These are phyloP conservation scores for Lepidurus arcticus DNA, from an alignment of 1,140 invertebrate genomes.

Conservation along the genomic window DNA sequence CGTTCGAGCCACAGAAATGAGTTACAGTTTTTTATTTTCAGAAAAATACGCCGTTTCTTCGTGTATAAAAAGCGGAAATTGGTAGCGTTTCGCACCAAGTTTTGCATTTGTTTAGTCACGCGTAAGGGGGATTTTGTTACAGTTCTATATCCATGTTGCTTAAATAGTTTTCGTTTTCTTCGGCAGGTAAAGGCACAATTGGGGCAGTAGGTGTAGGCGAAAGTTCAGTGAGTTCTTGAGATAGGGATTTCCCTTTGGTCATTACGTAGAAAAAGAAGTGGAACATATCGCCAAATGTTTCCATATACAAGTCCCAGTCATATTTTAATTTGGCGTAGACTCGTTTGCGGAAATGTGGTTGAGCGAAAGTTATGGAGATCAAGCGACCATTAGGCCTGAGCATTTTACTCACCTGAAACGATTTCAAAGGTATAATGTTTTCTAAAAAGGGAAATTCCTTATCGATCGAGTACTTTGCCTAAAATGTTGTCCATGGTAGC, in stretches of 20 bases:
- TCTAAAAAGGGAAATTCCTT: constrained; percentile 28
- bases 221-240: not conserved
- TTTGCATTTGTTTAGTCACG: not conserved
- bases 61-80: too few species aligned
- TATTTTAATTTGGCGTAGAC: constrained; percentile 43
- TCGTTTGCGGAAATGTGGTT: constrained; percentile 50
- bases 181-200: constrained; percentile 3
- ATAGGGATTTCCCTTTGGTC: constrained; percentile 35
- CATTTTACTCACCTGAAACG: constrained; percentile 41
- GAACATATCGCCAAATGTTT: constrained; percentile 46
- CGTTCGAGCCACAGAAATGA: too few species aligned
- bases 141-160: not conserved
- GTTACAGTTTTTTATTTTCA: too few species aligned
- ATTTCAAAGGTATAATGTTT: not conserved
- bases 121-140: not conserved
- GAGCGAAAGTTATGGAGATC: constrained; percentile 50
- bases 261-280: constrained; percentile 49
- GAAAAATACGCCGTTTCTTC: too few species aligned
- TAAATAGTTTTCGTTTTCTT: constrained; percentile 12
- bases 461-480: constrained; percentile 38
- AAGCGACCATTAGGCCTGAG: constrained; percentile 47
- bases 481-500: constrained; percentile 43
- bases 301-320: constrained; percentile 41
- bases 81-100: not conserved
- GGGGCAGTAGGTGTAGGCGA: not conserved